These are phyloP conservation scores for Holcopasites calliopsidis DNA, from an alignment of 1,140 invertebrate genomes.

Conservation along the genomic window DNA sequence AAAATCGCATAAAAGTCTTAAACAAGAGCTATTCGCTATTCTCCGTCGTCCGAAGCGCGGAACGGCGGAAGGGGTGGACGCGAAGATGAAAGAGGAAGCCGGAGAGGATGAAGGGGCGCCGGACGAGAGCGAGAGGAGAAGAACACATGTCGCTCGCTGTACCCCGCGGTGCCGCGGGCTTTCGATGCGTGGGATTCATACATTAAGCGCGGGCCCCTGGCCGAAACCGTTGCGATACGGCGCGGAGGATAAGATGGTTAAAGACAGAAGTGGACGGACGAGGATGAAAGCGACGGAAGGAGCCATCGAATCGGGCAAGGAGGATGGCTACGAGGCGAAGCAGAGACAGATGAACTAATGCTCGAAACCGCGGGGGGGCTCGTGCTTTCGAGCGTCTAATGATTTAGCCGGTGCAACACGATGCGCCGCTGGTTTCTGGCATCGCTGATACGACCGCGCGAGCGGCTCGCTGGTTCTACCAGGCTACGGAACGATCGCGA, in stretches of 20 bases:
- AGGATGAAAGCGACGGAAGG: slow-evolving; percentile 26
- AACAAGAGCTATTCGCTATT: no score
- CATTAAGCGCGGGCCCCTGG: slow-evolving; percentile 63
- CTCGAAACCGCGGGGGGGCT: slow-evolving; percentile 72
- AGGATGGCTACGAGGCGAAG: slow-evolving; percentile 68
- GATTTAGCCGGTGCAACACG: slow-evolving; percentile 73
- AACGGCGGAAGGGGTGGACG: slow-evolving; percentile 15
- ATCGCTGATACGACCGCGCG: slow-evolving; percentile 48
- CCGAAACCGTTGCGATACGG: slow-evolving; percentile 56
- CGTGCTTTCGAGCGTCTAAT: slow-evolving; percentile 76
- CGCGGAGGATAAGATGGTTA: slow-evolving; percentile 48
- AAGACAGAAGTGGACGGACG: slow-evolving; percentile 38
- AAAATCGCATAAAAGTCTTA: no score
- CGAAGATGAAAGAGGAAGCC: slow-evolving; percentile 13
- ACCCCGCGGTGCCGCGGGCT: slow-evolving; percentile 74
- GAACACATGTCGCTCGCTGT: slow-evolving; percentile 79
- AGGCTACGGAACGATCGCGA: slow-evolving; percentile 58
- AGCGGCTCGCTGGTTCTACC: slow-evolving; percentile 3
- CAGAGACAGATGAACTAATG: slow-evolving; percentile 79
- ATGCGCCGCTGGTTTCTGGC: slow-evolving; percentile 54
- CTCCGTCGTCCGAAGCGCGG: no score
- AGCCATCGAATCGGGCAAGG: slow-evolving; percentile 47
- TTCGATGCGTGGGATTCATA: slow-evolving; percentile 79
- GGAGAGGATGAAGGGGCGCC: slow-evolving; percentile 31
- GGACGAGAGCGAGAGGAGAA: slow-evolving; percentile 55